Base-by-base conservation (phyloP, 2,888 invertebrate species). In the Xestoiulus laeticollis region DNA sequence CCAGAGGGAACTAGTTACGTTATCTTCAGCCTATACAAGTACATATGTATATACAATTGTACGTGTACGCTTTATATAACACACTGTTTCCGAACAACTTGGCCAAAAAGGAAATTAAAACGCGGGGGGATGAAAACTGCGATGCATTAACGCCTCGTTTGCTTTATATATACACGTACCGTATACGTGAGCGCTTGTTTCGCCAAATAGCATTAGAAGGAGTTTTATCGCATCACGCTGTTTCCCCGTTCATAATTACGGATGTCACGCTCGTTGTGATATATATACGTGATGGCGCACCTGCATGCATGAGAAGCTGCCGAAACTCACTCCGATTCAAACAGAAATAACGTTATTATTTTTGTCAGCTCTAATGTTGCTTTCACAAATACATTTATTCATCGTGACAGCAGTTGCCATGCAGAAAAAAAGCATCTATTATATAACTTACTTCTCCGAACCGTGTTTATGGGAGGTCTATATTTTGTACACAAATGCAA, bases 331-430 rank as follows among this genome's bases (percentile, higher is more conserved):
- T n/a, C n/a, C n/a, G n/a, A 43, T 43, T 43, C 43, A 5, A 8
- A 43, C 43, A n/a, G n/a, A n/a, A n/a, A n/a, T n/a, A 59, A 1
- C 59, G n/a, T 59, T 59, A 59, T 59, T 59, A 59, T 59, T 59
- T 59, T n/a, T 59, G 59, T 59, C 59, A n/a, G 59, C n/a, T 59
- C 6, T 59, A 59, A 59, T 59, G 59, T 19, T 22, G 14, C 59
- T 59, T 59, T n/a, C 59, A n/a, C 22, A 59, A 59, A 59, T 59
- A 59, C 59, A 59, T 59, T 59, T 59, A 59, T 59, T 59, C 59
- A n/a, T 59, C n/a, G 59, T 59, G 59, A 59, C 59, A n/a, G n/a
- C n/a, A n/a, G 59, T 59, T n/a, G 22, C n/a, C 59, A 8, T n/a
- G 22, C 5, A 8, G 6, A 59, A 59, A 59, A 59, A n/a, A 19